Conservation (phyloP, 2,888 invertebrate genomes). For the Glomeris marginata region DNA sequence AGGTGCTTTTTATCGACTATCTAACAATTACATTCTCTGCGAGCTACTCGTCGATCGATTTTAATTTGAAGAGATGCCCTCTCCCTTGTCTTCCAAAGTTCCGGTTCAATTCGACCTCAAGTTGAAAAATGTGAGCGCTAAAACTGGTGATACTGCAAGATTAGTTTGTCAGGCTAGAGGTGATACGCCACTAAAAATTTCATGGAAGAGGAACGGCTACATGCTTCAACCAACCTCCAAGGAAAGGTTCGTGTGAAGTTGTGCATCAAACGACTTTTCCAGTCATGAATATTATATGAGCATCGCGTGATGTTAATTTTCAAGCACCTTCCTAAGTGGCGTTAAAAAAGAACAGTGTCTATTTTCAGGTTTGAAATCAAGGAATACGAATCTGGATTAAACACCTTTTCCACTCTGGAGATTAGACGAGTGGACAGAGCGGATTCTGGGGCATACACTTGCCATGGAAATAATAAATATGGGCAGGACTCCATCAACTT, state of each 20-base stretch:
- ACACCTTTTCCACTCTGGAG: constrained; percentile 8
- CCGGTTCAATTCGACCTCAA: constrained; percentile 88
- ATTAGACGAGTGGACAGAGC: constrained; percentile 3
- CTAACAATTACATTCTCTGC: background rate
- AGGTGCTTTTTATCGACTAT: constrained; percentile 8
- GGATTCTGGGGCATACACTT: constrained; percentile 11
- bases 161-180: constrained; percentile 33
- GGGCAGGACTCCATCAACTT: constrained; percentile 13
- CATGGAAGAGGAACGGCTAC: constrained; percentile 64
- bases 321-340: too few species aligned
- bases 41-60: too few species aligned
- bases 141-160: constrained; percentile 28
- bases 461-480: constrained; percentile 14
- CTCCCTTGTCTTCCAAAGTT: constrained; percentile 37
- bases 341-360: too few species aligned
- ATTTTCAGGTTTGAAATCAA: constrained; percentile 7
- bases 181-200: constrained; percentile 32
- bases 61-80: too few species aligned
- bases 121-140: constrained; percentile 44
- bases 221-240: constrained; percentile 36
- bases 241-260: too few species aligned
- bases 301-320: too few species aligned
- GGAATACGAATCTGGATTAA: constrained; percentile 2
- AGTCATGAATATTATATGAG: too few species aligned
- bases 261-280: too few species aligned